Base-by-base conservation (phyloP, 2,888 invertebrate species). In the Marasmarcha lunaedactyla region DNA sequence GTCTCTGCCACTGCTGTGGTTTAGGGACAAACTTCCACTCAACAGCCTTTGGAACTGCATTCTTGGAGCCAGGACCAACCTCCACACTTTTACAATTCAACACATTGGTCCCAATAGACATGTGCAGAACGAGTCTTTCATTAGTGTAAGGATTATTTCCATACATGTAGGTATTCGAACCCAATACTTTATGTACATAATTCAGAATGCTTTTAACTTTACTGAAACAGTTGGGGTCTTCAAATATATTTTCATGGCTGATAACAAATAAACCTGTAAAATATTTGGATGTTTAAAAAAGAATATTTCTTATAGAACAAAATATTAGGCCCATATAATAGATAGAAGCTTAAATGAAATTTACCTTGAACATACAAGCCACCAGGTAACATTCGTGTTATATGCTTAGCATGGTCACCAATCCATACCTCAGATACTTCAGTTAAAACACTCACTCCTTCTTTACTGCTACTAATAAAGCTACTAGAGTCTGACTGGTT, bases 361-460 rank as follows among this genome's bases (percentile, higher is more conserved):
- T 30, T 30, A 36, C 46, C 96, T 60, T 94, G 84, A 36, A 96
- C 90, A 71, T 89, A 89, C 85, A 95, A 89, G 35, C 95, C 96
- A 33, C 96, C 97, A 25, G 95, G 93, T 45, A 96, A 77, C 95
- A 96, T 95, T 69, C 94, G 88, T 1, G 91, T 90, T 1, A 94
- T 92, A 84, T 93, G 92, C 63, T 90, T 89, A 33, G 94, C 93
- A 78, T 95, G 94, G 58, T 93, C 91, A 1, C 89, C 89, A 2
- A 92, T 85, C 88, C 89, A 89, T 38, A 76, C 83, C 46, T 91
- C 90, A 15, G 89, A 87, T 39, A 91, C 78, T 45, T 85, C 87
- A 13, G 79, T 63, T 15, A 89, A 54, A 11, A 67, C 68, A 2
- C 62, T 61, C 12, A 57, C 53, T 5, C 20, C 20, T 5, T 20